Percentiles rank a stretch among this genome's conserved stretches.
Evolutionary conservation across 2,888 invertebrate genomes (phyloP).

Genomic region (Busseola fusca): DNA sequence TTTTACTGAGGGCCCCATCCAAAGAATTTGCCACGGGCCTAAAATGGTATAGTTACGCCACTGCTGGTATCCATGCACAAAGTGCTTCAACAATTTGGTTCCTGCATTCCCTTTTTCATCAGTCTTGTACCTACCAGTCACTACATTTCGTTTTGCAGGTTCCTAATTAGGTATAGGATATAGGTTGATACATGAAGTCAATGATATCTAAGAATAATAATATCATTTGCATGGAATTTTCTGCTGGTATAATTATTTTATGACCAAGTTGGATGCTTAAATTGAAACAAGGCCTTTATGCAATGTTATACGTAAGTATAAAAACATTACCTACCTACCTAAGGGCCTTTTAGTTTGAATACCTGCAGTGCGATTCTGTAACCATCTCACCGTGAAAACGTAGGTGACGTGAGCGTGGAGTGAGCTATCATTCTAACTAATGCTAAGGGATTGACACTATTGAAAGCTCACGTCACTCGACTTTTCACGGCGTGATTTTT

Average conservation of each 20-base stretch:
- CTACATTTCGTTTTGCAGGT: not conserved
- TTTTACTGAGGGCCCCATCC: no score
- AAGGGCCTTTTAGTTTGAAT: not conserved
- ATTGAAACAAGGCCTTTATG: not conserved
- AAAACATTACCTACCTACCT: not conserved
- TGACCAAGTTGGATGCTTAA: not conserved
- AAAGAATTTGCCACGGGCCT: no score
- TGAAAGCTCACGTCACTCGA: no score
- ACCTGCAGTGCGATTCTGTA: no score
- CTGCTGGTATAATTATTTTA: not conserved
- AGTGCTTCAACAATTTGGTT: not conserved
- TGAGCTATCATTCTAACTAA: no score
- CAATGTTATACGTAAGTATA: not conserved
- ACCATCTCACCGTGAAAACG: no score
- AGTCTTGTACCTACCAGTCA: not conserved
- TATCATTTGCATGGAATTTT: not conserved
- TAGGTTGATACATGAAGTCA: not conserved
- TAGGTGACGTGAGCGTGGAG: no score
- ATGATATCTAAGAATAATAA: not conserved
- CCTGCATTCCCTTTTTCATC: not conserved
- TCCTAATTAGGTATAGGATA: not conserved
- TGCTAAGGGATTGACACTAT: no score
- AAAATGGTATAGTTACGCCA: no score
- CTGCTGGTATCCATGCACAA: no score
- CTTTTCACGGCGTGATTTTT: no score